phyloP scores from a whole-genome alignment of 2,888 invertebrate genomes.

The Habrosyne pyritoides region DNA sequence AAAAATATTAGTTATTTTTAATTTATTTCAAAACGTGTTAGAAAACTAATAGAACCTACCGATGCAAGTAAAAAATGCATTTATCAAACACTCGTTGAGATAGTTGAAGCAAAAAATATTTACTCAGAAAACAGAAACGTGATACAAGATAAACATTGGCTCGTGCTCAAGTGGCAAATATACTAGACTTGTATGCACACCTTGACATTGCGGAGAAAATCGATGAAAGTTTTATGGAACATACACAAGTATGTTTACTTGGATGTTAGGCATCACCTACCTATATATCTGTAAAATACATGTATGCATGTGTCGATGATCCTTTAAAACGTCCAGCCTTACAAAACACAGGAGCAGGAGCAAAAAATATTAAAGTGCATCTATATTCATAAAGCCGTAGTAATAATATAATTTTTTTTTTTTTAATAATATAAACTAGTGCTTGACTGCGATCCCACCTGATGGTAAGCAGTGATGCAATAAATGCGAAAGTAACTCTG shows the following conservation, averaged over 20 bases:
- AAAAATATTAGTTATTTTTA: too few species aligned
- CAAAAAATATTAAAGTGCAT: background rate
- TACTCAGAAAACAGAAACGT: constrained; percentile 25
- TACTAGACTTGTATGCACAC: constrained; percentile 11
- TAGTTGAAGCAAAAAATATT: constrained; percentile 4
- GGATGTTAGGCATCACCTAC: background rate
- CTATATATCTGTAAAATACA: background rate
- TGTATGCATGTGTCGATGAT: background rate
- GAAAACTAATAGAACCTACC: background rate
- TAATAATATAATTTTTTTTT: too few species aligned
- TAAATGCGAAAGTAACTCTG: too few species aligned
- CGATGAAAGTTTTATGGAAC: constrained; percentile 2
- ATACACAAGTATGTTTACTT: background rate
- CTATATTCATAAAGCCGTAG: too few species aligned
- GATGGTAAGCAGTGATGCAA: too few species aligned
- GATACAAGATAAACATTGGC: constrained; percentile 36
- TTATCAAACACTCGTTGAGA: background rate
- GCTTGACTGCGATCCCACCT: too few species aligned
- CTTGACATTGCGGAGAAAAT: constrained; percentile 9
- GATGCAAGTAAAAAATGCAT: background rate
- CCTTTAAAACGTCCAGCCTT: background rate
- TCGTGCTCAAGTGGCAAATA: constrained; percentile 30
- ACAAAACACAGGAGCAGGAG: background rate
- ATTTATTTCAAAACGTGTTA: background rate
- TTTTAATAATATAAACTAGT: too few species aligned